Conservation (phyloP, 2,113 vertebrate genomes). For the Halichoeres trimaculatus region DNA sequence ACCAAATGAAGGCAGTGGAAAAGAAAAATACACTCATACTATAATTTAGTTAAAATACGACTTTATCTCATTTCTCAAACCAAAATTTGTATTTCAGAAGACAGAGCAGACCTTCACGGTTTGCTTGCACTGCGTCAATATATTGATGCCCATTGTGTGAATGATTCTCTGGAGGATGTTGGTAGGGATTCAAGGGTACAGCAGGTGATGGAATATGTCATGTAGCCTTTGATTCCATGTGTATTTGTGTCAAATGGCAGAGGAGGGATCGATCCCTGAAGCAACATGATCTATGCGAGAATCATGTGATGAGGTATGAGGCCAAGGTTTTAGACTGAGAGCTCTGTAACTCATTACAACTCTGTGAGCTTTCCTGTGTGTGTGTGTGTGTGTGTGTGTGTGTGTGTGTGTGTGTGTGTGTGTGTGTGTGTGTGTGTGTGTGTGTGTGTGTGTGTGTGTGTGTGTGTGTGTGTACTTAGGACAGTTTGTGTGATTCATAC, state of each 20-base stretch:
- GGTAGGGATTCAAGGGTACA: slow-evolving; percentile 40
- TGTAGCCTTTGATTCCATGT: slow-evolving; percentile 42
- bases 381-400: slow-evolving; percentile 4
- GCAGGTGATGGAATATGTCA: slow-evolving; percentile 56
- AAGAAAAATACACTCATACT: background rate
- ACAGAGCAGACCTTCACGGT: slow-evolving; percentile 26
- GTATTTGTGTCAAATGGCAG: slow-evolving; percentile 53
- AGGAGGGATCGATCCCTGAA: slow-evolving; percentile 59
- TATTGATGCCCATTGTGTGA: slow-evolving; percentile 51
- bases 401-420: slow-evolving; percentile 16
- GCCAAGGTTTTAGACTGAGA: slow-evolving; percentile 67
- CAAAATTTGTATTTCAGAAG: background rate
- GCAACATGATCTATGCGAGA: slow-evolving; percentile 61
- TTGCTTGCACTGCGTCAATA: slow-evolving; percentile 42
- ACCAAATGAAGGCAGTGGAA: background rate
- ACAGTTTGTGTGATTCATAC: slow-evolving; percentile 73
- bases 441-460: slow-evolving; percentile 5
- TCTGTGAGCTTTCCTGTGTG: slow-evolving; percentile 2
- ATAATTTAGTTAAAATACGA: too few species aligned
- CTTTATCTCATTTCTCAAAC: too few species aligned
- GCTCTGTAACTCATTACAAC: slow-evolving; percentile 70
- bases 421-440: slow-evolving; percentile 9
- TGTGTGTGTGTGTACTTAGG: background rate
- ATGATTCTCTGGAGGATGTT: slow-evolving; percentile 45
- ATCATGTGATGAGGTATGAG: slow-evolving; percentile 64